Evolutionary conservation across 2,888 invertebrate genomes (phyloP).

Genomic region (Baronia brevicornis): DNA sequence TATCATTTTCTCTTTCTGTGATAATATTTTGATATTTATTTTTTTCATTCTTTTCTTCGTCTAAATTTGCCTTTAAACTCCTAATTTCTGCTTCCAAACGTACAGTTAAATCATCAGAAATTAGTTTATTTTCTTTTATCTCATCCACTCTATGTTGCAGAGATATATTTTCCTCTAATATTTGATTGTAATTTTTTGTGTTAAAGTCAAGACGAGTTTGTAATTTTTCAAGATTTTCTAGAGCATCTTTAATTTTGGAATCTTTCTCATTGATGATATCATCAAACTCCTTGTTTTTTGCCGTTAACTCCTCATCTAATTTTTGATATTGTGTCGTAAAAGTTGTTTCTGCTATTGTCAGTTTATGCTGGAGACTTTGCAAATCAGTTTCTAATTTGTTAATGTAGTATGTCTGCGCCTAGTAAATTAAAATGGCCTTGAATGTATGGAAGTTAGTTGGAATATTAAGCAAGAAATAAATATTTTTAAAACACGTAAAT

Average conservation of each 20-base stretch:
- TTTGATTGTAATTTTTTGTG: constrained; percentile 28
- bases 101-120: constrained; percentile 19
- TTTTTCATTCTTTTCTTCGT: constrained; percentile 24
- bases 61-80: constrained; percentile 21
- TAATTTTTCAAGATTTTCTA: constrained; percentile 31
- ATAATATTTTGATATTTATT: constrained; percentile 20
- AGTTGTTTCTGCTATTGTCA: constrained; percentile 30
- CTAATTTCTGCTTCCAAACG: constrained; percentile 27
- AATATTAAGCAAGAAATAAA: constrained; percentile 1
- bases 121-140: constrained; percentile 24
- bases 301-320: constrained; percentile 32
- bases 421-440: constrained; percentile 30
- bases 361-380: constrained; percentile 38
- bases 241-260: constrained; percentile 35
- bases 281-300: constrained; percentile 36
- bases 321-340: constrained; percentile 30
- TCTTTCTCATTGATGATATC: constrained; percentile 36
- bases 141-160: constrained; percentile 32
- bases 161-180: constrained; percentile 27
- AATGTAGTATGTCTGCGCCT: constrained; percentile 41
- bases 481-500: constrained; percentile 10
- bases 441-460: constrained; percentile 5
- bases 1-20: constrained; percentile 25
- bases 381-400: constrained; percentile 42
- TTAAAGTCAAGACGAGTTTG: constrained; percentile 31